phyloP scores from a whole-genome alignment of 2,113 vertebrate genomes.

The Notothenia coriiceps region DNA sequence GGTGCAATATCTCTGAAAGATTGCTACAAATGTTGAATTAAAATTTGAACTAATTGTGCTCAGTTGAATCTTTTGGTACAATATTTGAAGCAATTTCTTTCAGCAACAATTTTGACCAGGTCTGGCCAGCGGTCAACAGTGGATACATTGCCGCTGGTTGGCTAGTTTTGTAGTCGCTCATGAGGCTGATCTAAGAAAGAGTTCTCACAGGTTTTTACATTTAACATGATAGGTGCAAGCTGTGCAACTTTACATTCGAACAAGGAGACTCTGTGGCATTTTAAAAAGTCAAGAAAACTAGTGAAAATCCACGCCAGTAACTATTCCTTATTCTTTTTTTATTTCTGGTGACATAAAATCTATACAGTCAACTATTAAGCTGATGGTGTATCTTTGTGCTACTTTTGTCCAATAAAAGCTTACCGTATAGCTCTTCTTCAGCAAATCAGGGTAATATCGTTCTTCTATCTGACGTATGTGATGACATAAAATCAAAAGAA shows the following conservation, averaged over 20 bases:
- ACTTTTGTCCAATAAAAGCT: constrained; percentile 89
- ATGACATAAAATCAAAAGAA: constrained; percentile 74
- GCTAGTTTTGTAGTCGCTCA: constrained; percentile 69
- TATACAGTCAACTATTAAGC: constrained; percentile 82
- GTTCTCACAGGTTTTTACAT: constrained; percentile 81
- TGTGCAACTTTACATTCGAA: constrained; percentile 99
- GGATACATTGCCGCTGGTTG: constrained; percentile 67
- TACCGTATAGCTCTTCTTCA: constrained; percentile 85
- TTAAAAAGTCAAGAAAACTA: constrained; percentile 95
- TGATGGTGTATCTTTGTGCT: constrained; percentile 87
- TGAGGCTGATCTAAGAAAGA: constrained; percentile 61
- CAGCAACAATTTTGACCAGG: constrained; percentile 47
- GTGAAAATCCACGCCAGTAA: constrained; percentile 98
- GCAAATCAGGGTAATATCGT: constrained; percentile 81
- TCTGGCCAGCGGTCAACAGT: constrained; percentile 64
- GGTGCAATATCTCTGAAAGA: constrained; percentile 52
- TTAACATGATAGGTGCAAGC: constrained; percentile 94
- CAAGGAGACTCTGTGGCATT: constrained; percentile 99
- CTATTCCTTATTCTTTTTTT: constrained; percentile 84
- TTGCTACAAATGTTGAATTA: constrained; percentile 32
- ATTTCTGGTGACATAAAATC: constrained; percentile 89
- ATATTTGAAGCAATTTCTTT: constrained; percentile 44
- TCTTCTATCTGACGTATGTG: constrained; percentile 79
- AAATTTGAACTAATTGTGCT: constrained; percentile 4
- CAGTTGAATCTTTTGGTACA: constrained; percentile 7